Evolutionary conservation across 2,797 vertebrate genomes (phyloP).

Genomic region (Danio albolineatus): DNA sequence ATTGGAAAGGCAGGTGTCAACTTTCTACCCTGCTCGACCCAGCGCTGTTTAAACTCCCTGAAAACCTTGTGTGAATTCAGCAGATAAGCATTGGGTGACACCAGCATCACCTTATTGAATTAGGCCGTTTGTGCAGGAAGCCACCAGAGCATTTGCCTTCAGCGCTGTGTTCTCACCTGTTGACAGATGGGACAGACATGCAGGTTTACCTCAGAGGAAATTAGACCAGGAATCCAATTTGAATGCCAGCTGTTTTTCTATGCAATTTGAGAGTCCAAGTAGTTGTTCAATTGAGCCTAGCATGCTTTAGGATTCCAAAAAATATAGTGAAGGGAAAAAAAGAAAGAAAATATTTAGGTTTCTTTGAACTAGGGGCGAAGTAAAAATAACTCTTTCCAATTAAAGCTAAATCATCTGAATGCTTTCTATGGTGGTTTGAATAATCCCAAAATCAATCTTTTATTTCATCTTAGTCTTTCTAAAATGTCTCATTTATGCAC

Average conservation of each 20-base stretch:
- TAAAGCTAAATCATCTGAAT: background rate
- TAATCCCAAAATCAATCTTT: background rate
- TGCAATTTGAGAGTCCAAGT: constrained; percentile 32
- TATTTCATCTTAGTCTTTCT: background rate
- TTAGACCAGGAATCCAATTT: constrained; percentile 56
- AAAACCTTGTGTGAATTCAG: constrained; percentile 52
- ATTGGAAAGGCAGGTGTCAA: constrained; percentile 63
- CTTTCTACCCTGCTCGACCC: constrained; percentile 54
- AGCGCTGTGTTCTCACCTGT: constrained; percentile 63
- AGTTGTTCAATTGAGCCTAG: constrained; percentile 27
- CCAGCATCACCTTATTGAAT: constrained; percentile 66
- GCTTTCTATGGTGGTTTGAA: background rate
- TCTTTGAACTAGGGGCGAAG: no score
- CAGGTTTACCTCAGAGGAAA: constrained; percentile 63
- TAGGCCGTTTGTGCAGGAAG: constrained; percentile 62
- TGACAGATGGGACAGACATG: constrained; percentile 62
- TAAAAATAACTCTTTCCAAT: background rate
- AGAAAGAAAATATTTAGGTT: background rate
- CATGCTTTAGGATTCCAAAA: constrained; percentile 21
- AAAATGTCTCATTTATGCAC: no score
- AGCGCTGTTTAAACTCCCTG: constrained; percentile 56
- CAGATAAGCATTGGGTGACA: constrained; percentile 57
- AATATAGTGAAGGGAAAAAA: background rate
- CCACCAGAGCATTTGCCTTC: constrained; percentile 58
- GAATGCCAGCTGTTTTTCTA: constrained; percentile 59